Conservation (phyloP, 2,113 vertebrate genomes). For the Leucoraja erinaceus region DNA sequence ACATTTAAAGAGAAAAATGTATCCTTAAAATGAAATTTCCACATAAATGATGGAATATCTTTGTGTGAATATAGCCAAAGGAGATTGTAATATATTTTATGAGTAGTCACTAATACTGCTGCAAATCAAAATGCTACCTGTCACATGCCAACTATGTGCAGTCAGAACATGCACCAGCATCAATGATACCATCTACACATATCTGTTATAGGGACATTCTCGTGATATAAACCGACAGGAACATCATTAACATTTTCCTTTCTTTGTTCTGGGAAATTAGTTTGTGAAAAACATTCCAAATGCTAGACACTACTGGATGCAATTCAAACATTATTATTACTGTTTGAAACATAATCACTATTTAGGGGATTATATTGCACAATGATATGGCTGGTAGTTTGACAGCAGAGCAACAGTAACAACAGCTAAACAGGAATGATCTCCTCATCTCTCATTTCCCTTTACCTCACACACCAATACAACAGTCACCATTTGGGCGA, state of each 20-base stretch:
- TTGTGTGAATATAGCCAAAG: neutral
- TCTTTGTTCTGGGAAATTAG: neutral
- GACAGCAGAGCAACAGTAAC: neutral
- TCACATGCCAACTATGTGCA: neutral
- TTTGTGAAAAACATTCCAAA: neutral
- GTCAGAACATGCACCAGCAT: neutral
- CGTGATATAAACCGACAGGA: neutral
- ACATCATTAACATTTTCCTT: neutral
- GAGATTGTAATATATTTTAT: neutral
- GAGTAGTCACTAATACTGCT: neutral
- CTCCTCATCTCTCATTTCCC: neutral
- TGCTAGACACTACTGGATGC: neutral
- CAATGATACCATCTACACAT: neutral
- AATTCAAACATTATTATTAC: neutral
- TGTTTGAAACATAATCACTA: slow-evolving; percentile 21
- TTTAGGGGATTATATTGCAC: neutral
- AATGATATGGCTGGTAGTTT: neutral
- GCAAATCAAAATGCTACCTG: neutral
- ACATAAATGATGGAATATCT: neutral
- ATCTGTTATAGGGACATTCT: neutral
- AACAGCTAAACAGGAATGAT: neutral
- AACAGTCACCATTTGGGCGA: too few species aligned
- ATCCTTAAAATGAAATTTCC: neutral
- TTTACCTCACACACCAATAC: too few species aligned
- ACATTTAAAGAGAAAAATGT: neutral